Evolutionary conservation across 2,888 invertebrate species (phyloP).

Genomic region (Agriopis aurantiaria): DNA sequence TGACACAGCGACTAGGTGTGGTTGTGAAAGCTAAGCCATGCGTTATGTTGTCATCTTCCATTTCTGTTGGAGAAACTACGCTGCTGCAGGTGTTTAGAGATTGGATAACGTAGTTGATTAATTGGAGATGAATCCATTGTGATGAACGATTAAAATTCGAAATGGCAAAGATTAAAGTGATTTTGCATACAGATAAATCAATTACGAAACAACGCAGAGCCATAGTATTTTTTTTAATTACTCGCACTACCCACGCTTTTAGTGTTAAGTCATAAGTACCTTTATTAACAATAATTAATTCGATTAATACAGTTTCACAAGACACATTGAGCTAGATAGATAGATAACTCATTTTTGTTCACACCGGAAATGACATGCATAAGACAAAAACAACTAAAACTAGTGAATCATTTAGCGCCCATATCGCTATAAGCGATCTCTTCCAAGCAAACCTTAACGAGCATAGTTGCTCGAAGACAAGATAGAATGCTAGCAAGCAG

Average conservation of each 20-base stretch:
- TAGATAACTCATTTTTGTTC: too few species aligned
- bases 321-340: too few species aligned
- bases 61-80: slow-evolving; percentile 35
- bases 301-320: too few species aligned
- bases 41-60: slow-evolving; percentile 62
- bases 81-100: slow-evolving; percentile 31
- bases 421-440: too few species aligned
- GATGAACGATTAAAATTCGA: slow-evolving; percentile 18
- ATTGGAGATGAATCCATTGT: slow-evolving; percentile 18
- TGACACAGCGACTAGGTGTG: slow-evolving; percentile 50
- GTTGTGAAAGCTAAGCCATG: slow-evolving; percentile 63
- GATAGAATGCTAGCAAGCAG: not conserved
- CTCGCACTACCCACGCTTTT: not conserved
- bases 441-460: too few species aligned
- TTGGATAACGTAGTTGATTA: slow-evolving; percentile 33
- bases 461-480: too few species aligned
- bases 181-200: slow-evolving; percentile 5
- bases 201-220: not conserved
- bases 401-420: too few species aligned
- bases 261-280: not conserved
- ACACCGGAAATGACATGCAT: too few species aligned
- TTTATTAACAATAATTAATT: too few species aligned
- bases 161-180: slow-evolving; percentile 5
- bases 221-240: not conserved
- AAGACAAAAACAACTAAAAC: too few species aligned